Evolutionary conservation across 2,113 vertebrate species (phyloP), one percentile per base, ranked within the genome.

Genomic region (Oncorhynchus tshawytscha): DNA sequence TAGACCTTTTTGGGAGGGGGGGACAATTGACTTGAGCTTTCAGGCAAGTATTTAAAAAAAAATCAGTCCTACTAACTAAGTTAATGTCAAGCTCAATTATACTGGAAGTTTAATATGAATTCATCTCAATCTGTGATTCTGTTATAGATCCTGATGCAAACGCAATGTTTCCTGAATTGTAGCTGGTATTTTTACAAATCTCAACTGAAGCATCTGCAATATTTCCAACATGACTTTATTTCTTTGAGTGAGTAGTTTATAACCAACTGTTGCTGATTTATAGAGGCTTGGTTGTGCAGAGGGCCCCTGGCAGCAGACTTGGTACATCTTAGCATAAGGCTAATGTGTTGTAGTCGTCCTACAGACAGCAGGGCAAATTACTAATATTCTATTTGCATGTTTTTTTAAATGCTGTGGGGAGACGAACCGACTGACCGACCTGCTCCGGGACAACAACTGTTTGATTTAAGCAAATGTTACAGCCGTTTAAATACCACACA

Each of bases 401-500:
- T 70, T 82, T 88, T 88, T 84, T 82, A 82, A 83, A 85, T 84
- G 83, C 86, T 68, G 80, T 78, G 16, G 51, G 68, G 77, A 81
- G 77, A 74, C 29, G 75, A 39, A 66, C 16, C 29, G 29, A 18
- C 20, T 3, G 20, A 75, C 85, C 82, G 20, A 75, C 85, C 82
- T 85, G 85, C 72, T 83, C 27, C 64, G 82, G 82, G 80, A 80
- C 71, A 73, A 82, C 81, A 59, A 45, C 82, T 88, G 85, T 91
- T 91, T 90, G 88, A 90, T 86, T 87, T 80, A 69, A 70, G 85
- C 86, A 93, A 93, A 94, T 92, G 89, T 85, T 92, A 89, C 67
- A 49, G 78, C 85, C 83, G 87, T 93, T 93, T 91, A 93, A 94
- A 94, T 94, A 93, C 90, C 92, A 91, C 75, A 72, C 39, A 71